Evolutionary conservation across 2,113 vertebrate genomes (phyloP), one percentile per base, ranked within the genome.

Genomic region (Catagonus wagneri): DNA sequence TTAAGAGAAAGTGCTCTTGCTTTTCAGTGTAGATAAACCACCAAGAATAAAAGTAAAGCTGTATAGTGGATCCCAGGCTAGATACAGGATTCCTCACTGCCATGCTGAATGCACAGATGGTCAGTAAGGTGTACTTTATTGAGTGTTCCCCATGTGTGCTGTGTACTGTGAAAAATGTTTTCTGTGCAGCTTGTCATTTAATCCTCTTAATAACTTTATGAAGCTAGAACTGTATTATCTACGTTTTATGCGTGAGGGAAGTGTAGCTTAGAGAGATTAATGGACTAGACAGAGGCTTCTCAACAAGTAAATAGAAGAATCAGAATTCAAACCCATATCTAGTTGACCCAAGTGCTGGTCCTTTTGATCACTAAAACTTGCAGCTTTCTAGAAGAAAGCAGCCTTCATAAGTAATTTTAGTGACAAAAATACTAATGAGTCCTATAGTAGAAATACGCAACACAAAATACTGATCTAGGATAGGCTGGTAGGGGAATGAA

Each of bases 291-390:
- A 92, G 78, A 89, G 22, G 27, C 39, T 60, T 69, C 29, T 36
- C 58, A 89, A 25, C 14, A 15, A 68, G n/a, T 25, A 27, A 95
- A 72, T 11, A 11, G 68, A n/a, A 90, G 19, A 91, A 83, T 78
- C 69, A 60, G 90, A 95, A 83, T 87, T 88, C 76, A 90, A 91
- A 66, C 44, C 44, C 71, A 90, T 10, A 52, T 76, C 61, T 90
- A 12, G 44, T 23, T 66, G 63, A 87, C 27, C 36, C 61, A 66
- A 32, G 44, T 72, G 6, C 16, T 84, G 4, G 20, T 66, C 17
- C 4, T 95, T 86, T 81, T 87, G 23, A 81, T 81, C n/a, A 75
- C 34, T 27, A 94, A 79, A 9, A 34, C 56, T 79, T 54, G 12
- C 17, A 58, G n/a, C 8, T 91, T 52, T 87, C 83, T 79, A 83